Conservation (phyloP, 1,140 invertebrate species). For the Drosophila nigromelanica region DNA sequence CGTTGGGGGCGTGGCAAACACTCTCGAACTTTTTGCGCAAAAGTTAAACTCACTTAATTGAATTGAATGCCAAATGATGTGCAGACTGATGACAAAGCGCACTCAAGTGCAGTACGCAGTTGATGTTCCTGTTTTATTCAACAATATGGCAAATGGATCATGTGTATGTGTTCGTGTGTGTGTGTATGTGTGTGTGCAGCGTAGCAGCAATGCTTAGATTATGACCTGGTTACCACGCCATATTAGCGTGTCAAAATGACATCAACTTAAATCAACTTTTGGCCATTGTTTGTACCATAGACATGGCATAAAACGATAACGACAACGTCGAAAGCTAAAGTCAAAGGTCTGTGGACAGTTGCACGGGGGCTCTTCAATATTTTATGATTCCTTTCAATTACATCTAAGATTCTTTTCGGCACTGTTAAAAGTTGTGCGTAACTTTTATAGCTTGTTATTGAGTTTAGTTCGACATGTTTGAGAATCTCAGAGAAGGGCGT, state of each 20-base stretch:
- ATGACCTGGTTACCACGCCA: constrained; percentile 56
- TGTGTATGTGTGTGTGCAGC: constrained; percentile 9
- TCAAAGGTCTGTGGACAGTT: constrained; percentile 30
- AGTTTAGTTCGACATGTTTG: constrained; percentile 1
- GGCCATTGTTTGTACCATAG: constrained; percentile 57
- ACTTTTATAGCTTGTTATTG: constrained; percentile 22
- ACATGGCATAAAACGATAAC: constrained; percentile 71
- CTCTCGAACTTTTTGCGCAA: constrained; percentile 21
- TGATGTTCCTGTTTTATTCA: constrained; percentile 17
- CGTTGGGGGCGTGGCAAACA: constrained; percentile 8
- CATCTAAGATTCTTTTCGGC: background rate
- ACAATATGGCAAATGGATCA: constrained; percentile 64
- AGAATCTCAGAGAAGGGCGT: background rate
- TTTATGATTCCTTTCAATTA: constrained; percentile 23
- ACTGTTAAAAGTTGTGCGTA: constrained; percentile 3
- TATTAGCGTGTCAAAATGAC: constrained; percentile 74
- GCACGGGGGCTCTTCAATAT: background rate
- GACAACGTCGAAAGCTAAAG: constrained; percentile 30
- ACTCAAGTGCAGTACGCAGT: constrained; percentile 52
- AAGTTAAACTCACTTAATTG: constrained; percentile 68
- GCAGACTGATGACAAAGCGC: constrained; percentile 45
- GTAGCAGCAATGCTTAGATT: constrained; percentile 57
- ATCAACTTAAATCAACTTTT: constrained; percentile 78
- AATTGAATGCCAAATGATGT: constrained; percentile 68
- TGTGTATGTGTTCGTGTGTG: constrained; percentile 10